Conservation (phyloP, 30 jellyfish, hydroid and myxozoan species). For the Mastigias papua region DNA sequence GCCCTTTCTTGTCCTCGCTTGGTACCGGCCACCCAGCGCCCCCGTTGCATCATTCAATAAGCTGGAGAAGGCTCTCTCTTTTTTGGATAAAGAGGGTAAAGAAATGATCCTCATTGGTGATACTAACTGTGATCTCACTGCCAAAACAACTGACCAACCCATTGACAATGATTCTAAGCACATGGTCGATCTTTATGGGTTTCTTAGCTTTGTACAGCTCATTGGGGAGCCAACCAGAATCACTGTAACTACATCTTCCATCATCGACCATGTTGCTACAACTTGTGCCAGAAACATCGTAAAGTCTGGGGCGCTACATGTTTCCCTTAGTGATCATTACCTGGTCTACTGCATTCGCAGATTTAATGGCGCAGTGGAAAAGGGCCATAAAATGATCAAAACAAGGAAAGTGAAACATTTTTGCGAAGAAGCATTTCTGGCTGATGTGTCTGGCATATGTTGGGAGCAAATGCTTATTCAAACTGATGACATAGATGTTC, state of each 20-base stretch:
- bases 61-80: background rate
- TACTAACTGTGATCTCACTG: background rate
- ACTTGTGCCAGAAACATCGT: background rate
- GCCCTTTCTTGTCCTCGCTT: background rate
- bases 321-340: slow-evolving; percentile 23
- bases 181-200: slow-evolving; percentile 16
- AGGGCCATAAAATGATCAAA: background rate
- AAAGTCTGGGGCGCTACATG: background rate
- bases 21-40: background rate
- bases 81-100: slow-evolving; percentile 6
- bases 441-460: slow-evolving; percentile 34
- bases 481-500: slow-evolving; percentile 36
- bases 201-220: background rate
- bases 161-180: slow-evolving; percentile 22
- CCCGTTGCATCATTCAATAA: background rate
- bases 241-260: background rate
- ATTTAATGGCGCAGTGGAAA: background rate
- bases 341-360: background rate
- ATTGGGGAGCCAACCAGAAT: background rate
- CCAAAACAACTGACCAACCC: slow-evolving; percentile 7
- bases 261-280: slow-evolving; percentile 20
- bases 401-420: slow-evolving; percentile 12
- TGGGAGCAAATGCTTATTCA: slow-evolving; percentile 40
- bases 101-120: slow-evolving; percentile 26
- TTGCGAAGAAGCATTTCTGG: too few relatives aligned